A percentile compares a stretch with the other conserved stretches of the same genome.
phyloP scores from a whole-genome alignment of 2,113 vertebrate species.

The Hepsetus odoe region DNA sequence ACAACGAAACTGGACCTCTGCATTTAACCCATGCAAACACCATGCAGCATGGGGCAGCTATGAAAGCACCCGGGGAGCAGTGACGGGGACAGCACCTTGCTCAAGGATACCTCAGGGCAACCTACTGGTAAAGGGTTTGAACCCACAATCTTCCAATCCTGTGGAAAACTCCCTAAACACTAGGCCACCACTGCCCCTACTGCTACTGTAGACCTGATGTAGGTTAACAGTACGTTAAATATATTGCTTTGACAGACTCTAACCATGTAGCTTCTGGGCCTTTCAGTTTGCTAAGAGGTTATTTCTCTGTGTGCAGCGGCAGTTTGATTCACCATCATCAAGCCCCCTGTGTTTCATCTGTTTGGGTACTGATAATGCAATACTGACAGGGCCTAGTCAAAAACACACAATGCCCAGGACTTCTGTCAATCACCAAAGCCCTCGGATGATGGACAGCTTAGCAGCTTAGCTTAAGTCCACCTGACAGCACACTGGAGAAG shows the following conservation, averaged over 20 bases:
- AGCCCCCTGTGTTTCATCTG: background rate
- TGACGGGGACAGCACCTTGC: no score
- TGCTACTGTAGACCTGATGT: background rate
- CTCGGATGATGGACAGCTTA: background rate
- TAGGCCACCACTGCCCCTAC: no score
- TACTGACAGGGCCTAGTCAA: background rate
- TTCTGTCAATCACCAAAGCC: background rate
- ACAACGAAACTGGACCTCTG: no score
- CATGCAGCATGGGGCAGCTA: no score
- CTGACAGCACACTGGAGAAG: background rate
- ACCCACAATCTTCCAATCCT: no score
- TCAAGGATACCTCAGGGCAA: no score
- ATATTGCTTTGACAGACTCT: background rate
- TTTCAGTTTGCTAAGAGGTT: background rate
- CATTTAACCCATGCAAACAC: no score
- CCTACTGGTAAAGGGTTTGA: no score
- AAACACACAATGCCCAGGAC: background rate
- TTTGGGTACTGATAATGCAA: background rate
- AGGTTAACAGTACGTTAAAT: constrained; percentile 7
- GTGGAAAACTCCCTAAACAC: no score
- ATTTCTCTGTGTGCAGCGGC: background rate
- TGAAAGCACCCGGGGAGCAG: no score
- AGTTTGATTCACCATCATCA: constrained; percentile 8
- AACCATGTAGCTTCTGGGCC: background rate
- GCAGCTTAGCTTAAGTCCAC: background rate